phyloP scores from a whole-genome alignment of 2,888 invertebrate genomes.

The Muschampia plurimacula region DNA sequence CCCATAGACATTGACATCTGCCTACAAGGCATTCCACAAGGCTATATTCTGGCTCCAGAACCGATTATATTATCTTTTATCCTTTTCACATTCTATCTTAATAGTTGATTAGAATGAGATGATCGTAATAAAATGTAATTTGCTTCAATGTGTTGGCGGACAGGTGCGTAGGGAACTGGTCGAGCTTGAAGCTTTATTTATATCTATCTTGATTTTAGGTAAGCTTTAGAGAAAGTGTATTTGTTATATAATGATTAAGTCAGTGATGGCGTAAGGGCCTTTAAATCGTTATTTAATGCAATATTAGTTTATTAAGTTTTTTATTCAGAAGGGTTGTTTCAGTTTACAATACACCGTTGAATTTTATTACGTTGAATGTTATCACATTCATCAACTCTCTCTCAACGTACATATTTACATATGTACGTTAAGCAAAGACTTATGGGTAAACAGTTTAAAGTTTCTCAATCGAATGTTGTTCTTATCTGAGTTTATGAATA shows the following conservation, averaged over 20 bases:
- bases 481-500: too few relatives aligned
- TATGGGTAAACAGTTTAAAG: too few relatives aligned
- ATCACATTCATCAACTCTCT: too few relatives aligned
- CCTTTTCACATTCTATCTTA: slow-evolving; percentile 47
- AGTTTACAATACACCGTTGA: too few relatives aligned
- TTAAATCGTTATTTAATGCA: neutral
- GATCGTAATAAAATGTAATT: slow-evolving; percentile 50
- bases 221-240: slow-evolving; percentile 37
- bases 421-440: too few relatives aligned
- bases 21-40: slow-evolving; percentile 67
- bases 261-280: slow-evolving; percentile 11
- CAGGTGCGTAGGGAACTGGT: slow-evolving; percentile 55
- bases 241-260: slow-evolving; percentile 21
- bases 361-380: too few relatives aligned
- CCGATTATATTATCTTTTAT: slow-evolving; percentile 54
- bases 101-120: slow-evolving; percentile 47
- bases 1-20: slow-evolving; percentile 43
- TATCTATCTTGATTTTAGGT: slow-evolving; percentile 28
- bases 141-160: slow-evolving; percentile 59
- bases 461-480: too few relatives aligned
- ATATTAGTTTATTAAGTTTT: neutral
- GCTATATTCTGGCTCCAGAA: slow-evolving; percentile 59
- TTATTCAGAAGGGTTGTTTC: too few relatives aligned
- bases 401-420: too few relatives aligned
- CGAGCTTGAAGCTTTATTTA: slow-evolving; percentile 36